These are phyloP conservation scores for Chelonoidis abingdonii DNA, from an alignment of 2,113 vertebrate genomes.

Conservation along the genomic window DNA sequence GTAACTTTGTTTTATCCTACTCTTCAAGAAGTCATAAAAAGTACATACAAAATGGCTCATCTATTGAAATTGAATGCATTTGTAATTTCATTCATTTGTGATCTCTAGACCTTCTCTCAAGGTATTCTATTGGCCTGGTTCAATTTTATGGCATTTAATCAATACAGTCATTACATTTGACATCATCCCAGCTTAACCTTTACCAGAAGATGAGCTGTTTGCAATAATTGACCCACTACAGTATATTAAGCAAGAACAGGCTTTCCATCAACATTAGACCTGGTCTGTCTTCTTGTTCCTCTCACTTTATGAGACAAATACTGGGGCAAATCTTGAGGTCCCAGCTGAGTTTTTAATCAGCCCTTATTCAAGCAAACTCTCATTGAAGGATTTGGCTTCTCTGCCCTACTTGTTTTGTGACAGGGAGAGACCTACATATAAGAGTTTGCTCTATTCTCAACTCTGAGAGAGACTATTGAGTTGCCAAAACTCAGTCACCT, in stretches of 20 bases:
- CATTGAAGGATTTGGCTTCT: background rate
- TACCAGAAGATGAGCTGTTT: background rate
- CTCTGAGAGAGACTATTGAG: background rate
- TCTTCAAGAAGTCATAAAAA: conserved; percentile 12
- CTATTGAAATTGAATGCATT: conserved; percentile 47
- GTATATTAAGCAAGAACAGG: background rate
- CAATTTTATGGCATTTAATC: conserved; percentile 52
- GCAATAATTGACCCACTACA: background rate
- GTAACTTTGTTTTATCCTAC: conserved; percentile 22
- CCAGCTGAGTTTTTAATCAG: background rate
- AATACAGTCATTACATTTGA: conserved; percentile 15
- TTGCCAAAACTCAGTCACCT: background rate
- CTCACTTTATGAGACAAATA: background rate
- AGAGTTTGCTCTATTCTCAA: background rate
- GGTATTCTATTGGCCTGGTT: conserved; percentile 48
- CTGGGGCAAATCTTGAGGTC: background rate
- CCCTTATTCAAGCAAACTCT: fast-evolving
- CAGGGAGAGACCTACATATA: background rate
- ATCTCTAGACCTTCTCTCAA: conserved; percentile 52
- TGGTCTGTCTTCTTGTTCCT: background rate
- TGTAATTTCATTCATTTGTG: conserved; percentile 30
- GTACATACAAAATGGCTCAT: background rate
- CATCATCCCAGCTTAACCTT: background rate
- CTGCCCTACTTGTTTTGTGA: background rate
- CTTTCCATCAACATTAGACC: background rate